Evolutionary conservation across 1,140 invertebrate genomes (phyloP).

Genomic region (Nephotettix cincticeps): DNA sequence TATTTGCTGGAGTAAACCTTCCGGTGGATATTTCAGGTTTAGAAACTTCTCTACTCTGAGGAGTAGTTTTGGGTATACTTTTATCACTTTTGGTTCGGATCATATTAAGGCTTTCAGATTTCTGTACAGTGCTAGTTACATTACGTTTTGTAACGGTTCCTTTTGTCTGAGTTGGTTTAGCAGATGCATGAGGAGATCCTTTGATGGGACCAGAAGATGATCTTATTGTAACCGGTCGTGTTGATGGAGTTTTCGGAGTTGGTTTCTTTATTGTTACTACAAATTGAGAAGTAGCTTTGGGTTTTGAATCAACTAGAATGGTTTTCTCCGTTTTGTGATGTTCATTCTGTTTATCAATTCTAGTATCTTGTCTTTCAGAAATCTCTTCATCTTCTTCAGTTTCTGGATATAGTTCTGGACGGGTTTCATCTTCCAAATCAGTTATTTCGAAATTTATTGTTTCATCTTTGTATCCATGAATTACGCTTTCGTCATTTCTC

Average conservation of each 20-base stretch:
- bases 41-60: slow-evolving; percentile 13
- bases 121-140: neutral
- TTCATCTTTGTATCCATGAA: slow-evolving; percentile 23
- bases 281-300: neutral
- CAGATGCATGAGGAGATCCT: neutral
- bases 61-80: slow-evolving; percentile 12
- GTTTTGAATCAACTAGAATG: neutral
- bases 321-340: slow-evolving; percentile 10
- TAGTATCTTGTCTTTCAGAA: neutral
- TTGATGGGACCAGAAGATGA: slow-evolving; percentile 5
- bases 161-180: neutral
- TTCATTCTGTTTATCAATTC: neutral
- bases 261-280: slow-evolving; percentile 19
- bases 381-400: slow-evolving; percentile 32
- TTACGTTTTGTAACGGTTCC: slow-evolving; percentile 6
- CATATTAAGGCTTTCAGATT: slow-evolving; percentile 15
- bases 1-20: too few species aligned
- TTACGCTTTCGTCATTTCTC: neutral
- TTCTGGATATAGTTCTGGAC: slow-evolving; percentile 42
- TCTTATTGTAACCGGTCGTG: neutral
- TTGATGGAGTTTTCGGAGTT: neutral
- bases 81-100: slow-evolving; percentile 25
- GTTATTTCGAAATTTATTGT: slow-evolving; percentile 27
- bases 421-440: slow-evolving; percentile 41
- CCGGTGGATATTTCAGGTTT: slow-evolving; percentile 17